These are phyloP conservation scores for Loris lydekkerianus DNA, from an alignment of 2,797 vertebrate species.

Conservation along the genomic window DNA sequence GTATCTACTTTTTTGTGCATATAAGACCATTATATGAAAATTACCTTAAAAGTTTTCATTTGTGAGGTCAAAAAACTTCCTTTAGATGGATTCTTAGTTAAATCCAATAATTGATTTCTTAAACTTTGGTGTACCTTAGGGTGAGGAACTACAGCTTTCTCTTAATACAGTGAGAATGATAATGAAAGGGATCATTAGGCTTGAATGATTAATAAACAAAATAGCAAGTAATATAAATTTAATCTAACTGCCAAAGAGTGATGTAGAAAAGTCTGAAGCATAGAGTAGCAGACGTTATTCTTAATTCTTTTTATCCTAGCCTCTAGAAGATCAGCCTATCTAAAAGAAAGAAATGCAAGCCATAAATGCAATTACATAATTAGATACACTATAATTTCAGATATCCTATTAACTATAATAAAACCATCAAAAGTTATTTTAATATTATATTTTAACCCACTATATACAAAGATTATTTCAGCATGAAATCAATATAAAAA, in stretches of 20 bases:
- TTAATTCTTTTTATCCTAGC: conserved; percentile 2
- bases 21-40: conserved; percentile 35
- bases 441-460: conserved; percentile 7
- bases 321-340: conserved; percentile 1
- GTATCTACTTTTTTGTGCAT: background rate
- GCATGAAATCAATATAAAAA: conserved; percentile 13
- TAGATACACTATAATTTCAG: background rate
- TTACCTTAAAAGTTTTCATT: conserved; percentile 55
- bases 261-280: conserved; percentile 47
- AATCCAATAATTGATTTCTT: conserved; percentile 20
- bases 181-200: background rate
- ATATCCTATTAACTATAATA: conserved; percentile 22
- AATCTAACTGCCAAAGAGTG: conserved; percentile 22
- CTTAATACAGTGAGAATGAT: conserved; percentile 5
- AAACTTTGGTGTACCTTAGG: background rate
- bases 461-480: conserved; percentile 51
- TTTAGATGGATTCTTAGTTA: conserved; percentile 24
- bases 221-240: conserved; percentile 2
- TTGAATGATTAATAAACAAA: conserved; percentile 21
- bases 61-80: background rate
- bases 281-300: background rate
- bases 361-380: background rate
- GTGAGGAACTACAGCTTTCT: conserved; percentile 23
- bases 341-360: conserved; percentile 13
- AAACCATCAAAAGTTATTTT: conserved; percentile 32